Evolutionary conservation across 2,797 vertebrate species (phyloP).

Genomic region (Halcyon chelicuti): DNA sequence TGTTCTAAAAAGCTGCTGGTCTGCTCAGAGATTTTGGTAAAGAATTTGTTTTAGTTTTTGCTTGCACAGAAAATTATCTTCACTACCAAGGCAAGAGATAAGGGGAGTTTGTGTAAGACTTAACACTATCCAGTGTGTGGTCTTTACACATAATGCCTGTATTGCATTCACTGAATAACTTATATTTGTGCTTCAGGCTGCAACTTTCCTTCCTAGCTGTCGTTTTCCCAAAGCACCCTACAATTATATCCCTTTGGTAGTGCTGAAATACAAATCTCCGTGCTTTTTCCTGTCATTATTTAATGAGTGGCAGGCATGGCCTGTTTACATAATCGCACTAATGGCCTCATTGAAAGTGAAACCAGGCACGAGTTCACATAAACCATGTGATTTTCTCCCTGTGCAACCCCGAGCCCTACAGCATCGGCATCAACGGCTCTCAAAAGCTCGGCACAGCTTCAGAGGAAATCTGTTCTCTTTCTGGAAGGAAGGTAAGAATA

Average conservation of each 20-base stretch:
- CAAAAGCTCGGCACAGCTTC: not conserved
- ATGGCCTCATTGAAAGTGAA: not conserved
- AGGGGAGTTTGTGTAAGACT: not conserved
- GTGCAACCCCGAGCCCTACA: rapidly evolving
- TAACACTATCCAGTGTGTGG: rapidly evolving
- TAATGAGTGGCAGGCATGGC: not conserved
- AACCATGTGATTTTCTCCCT: not conserved
- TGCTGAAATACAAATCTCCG: not conserved
- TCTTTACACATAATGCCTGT: not conserved
- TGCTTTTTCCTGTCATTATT: not conserved
- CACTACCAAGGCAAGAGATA: not conserved
- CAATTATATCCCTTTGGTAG: not conserved
- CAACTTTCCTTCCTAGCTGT: not conserved
- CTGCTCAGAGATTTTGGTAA: not conserved
- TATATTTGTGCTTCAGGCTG: not conserved
- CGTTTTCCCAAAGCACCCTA: not conserved
- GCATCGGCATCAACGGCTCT: rapidly evolving
- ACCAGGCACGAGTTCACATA: not conserved
- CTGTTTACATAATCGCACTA: not conserved
- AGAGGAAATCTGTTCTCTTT: not conserved
- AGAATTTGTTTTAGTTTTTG: not conserved
- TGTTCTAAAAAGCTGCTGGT: not conserved
- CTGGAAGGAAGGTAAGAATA: not conserved
- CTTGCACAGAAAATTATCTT: not conserved
- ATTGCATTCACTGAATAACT: not conserved